A percentile compares a stretch with the other conserved stretches of the same genome.
Conservation (phyloP, 2,113 vertebrate genomes). For the Callocephalon fimbriatum region DNA sequence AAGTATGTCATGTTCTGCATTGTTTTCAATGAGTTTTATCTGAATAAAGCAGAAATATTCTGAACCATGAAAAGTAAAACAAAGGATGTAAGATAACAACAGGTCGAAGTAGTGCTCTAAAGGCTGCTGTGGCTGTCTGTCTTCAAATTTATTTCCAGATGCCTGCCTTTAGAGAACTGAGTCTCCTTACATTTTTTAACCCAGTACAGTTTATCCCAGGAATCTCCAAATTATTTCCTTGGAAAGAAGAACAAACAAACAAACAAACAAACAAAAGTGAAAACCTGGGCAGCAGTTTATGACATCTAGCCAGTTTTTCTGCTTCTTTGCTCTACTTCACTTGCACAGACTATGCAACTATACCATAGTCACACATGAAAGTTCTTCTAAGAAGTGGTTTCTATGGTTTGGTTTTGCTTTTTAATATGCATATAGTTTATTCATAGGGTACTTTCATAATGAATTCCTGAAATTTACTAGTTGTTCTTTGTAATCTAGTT, state of each 20-base stretch:
- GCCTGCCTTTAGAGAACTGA: background rate
- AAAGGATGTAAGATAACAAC: background rate
- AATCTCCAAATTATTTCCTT: background rate
- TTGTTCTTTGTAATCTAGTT: background rate
- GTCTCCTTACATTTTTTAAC: background rate
- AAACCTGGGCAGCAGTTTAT: background rate
- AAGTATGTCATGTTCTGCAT: background rate
- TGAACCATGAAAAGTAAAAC: background rate
- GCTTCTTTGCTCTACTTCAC: background rate
- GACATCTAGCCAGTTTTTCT: conserved; percentile 24
- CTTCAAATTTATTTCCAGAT: conserved; percentile 4
- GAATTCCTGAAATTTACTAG: conserved; percentile 18
- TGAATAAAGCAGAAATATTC: background rate
- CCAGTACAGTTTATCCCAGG: background rate
- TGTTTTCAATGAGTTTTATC: background rate
- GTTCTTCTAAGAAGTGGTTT: conserved; percentile 51
- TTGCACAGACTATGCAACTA: background rate
- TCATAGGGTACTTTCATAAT: conserved; percentile 36
- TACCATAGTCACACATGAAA: background rate
- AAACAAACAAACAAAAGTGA: background rate
- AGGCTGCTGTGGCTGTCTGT: background rate
- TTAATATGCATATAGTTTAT: conserved; percentile 15
- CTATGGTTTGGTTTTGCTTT: conserved; percentile 25
- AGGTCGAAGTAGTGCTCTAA: background rate
- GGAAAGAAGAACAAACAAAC: background rate